Conservation (phyloP, 2,113 vertebrate genomes). For the Dicaeum eximium region DNA sequence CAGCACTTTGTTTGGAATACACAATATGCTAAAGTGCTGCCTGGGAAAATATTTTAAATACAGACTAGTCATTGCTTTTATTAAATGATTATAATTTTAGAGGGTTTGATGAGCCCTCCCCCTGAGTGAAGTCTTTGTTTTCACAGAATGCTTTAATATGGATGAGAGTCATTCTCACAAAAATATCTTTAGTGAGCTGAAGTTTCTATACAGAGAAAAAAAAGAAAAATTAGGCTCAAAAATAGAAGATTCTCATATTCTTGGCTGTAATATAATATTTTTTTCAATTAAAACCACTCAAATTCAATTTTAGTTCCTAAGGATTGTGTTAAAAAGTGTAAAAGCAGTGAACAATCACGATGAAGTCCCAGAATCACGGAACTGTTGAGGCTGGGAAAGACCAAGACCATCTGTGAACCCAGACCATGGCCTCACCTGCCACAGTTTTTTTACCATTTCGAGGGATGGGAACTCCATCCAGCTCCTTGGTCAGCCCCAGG, state of each 20-base stretch:
- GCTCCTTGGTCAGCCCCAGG: not conserved
- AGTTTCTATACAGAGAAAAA: not conserved
- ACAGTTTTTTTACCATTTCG: rapidly evolving
- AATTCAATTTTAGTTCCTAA: not conserved
- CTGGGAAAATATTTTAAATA: conserved; percentile 57
- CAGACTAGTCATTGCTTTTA: conserved; percentile 48
- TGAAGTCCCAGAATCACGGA: not conserved
- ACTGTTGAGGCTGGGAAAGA: not conserved
- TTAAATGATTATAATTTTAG: conserved; percentile 59
- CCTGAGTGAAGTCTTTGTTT: conserved; percentile 48
- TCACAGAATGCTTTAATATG: conserved; percentile 30
- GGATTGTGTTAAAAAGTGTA: not conserved
- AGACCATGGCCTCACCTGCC: not conserved
- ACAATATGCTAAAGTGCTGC: conserved; percentile 42
- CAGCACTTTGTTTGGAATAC: conserved; percentile 46
- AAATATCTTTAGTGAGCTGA: not conserved
- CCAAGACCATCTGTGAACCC: rapidly evolving
- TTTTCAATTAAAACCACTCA: not conserved
- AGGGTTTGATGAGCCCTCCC: conserved; percentile 15
- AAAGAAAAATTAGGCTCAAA: not conserved
- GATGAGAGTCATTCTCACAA: conserved; percentile 32
- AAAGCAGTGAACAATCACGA: not conserved
- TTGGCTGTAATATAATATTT: not conserved
- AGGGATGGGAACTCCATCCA: not conserved
- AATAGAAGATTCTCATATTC: not conserved